These are phyloP conservation scores for Anhinga anhinga DNA, from an alignment of 2,113 vertebrate genomes.

Conservation along the genomic window DNA sequence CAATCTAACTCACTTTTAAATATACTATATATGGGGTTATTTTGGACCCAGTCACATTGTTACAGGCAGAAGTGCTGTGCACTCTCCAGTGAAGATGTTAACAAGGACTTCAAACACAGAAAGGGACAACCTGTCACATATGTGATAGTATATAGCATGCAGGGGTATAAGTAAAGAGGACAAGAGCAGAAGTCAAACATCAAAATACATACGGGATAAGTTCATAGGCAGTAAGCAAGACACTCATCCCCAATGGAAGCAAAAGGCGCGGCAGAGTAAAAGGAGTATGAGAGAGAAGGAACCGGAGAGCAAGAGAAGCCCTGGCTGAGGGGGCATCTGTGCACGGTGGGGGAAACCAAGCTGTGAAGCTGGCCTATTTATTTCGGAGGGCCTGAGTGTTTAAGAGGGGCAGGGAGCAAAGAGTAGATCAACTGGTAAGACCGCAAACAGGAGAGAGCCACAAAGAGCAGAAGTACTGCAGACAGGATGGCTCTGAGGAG, in stretches of 20 bases:
- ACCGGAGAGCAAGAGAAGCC: background rate
- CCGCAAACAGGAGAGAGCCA: background rate
- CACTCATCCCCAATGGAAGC: background rate
- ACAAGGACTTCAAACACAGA: background rate
- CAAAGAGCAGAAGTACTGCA: background rate
- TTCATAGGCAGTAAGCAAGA: background rate
- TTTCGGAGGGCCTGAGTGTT: background rate
- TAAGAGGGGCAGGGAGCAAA: background rate
- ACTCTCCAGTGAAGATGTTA: background rate
- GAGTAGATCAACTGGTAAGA: background rate
- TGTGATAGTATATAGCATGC: rapidly evolving
- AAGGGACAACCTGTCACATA: background rate
- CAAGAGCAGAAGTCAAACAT: background rate
- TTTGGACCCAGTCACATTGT: background rate
- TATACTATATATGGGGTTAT: background rate
- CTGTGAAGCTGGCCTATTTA: background rate
- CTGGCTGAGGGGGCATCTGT: no score
- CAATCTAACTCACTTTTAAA: background rate
- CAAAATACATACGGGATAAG: background rate
- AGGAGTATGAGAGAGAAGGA: background rate
- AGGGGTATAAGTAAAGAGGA: background rate
- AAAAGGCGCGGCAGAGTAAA: background rate
- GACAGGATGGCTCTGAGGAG: background rate
- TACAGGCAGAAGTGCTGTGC: background rate
- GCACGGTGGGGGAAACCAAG: rapidly evolving